Evolutionary conservation across 1,140 invertebrate species (phyloP).

Genomic region (Brachystomella parvula): DNA sequence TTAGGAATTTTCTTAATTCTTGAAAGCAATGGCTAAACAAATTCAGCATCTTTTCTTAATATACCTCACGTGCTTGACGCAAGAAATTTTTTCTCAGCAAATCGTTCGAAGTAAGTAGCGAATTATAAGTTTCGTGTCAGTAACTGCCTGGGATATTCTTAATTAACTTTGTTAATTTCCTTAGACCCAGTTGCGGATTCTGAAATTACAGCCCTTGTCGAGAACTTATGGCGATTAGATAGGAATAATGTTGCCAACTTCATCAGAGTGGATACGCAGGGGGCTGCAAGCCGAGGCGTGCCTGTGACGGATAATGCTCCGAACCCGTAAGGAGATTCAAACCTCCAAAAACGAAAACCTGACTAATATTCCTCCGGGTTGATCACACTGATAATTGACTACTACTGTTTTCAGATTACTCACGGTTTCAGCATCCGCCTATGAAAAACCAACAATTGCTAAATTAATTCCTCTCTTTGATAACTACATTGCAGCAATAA

Average conservation of each 20-base stretch:
- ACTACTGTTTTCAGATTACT: conserved; percentile 54
- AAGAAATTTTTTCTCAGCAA: too few relatives aligned
- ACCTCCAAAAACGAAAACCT: too few relatives aligned
- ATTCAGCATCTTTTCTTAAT: too few relatives aligned
- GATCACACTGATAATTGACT: too few relatives aligned
- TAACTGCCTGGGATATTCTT: too few relatives aligned
- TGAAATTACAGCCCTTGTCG: conserved; percentile 58
- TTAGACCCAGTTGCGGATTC: conserved; percentile 46
- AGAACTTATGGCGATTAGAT: conserved; percentile 61
- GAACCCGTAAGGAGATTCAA: conserved; percentile 58
- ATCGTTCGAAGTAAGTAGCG: too few relatives aligned
- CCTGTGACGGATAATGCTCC: conserved; percentile 63
- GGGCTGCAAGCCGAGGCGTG: conserved; percentile 56
- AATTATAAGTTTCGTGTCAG: too few relatives aligned
- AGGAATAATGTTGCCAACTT: conserved; percentile 58
- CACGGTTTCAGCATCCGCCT: conserved; percentile 49
- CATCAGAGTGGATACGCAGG: conserved; percentile 61
- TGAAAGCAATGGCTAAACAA: too few relatives aligned
- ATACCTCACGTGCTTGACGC: too few relatives aligned
- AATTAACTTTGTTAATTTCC: too few relatives aligned
- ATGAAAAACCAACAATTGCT: conserved; percentile 56
- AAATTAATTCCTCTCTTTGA: conserved; percentile 60
- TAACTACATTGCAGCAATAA: conserved; percentile 66
- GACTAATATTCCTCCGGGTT: too few relatives aligned
- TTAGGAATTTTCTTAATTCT: too few relatives aligned